phyloP scores from a whole-genome alignment of 2,888 invertebrate species.

The Heliconius hortense region DNA sequence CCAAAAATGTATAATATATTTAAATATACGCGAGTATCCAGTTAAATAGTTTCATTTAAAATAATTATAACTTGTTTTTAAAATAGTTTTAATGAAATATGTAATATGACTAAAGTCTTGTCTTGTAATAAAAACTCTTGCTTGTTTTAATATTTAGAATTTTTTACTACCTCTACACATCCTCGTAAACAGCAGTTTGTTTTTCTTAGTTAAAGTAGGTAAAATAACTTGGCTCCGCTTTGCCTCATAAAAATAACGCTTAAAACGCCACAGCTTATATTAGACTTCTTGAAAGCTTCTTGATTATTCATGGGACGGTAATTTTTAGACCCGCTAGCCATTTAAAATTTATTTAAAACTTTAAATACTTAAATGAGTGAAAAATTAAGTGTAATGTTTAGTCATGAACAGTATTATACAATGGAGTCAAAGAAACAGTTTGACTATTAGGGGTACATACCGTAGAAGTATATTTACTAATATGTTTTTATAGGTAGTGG shows the following conservation, averaged over 20 bases:
- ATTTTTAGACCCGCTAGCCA: constrained; percentile 10
- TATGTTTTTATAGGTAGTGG: no score
- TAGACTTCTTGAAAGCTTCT: constrained; percentile 44
- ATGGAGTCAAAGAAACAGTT: no score
- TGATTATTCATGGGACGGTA: constrained; percentile 38
- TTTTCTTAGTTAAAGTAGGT: constrained; percentile 33
- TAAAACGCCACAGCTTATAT: constrained; percentile 44
- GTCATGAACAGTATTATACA: not conserved
- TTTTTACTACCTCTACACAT: not conserved
- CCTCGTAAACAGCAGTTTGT: constrained; percentile 5
- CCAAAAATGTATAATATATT: no score
- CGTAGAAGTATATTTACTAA: no score
- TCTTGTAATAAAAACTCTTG: no score
- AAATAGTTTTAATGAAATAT: no score
- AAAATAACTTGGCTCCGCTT: constrained; percentile 27
- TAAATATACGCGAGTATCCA: no score
- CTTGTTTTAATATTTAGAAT: not conserved
- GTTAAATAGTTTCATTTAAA: no score
- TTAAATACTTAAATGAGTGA: not conserved
- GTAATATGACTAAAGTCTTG: not conserved
- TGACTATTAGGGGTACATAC: no score
- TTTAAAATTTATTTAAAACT: constrained; percentile 15
- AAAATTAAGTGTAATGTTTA: not conserved
- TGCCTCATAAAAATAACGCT: constrained; percentile 52
- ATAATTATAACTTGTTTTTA: no score